Base-by-base conservation (phyloP, 2,113 vertebrate species). In the Ahaetulla prasina region DNA sequence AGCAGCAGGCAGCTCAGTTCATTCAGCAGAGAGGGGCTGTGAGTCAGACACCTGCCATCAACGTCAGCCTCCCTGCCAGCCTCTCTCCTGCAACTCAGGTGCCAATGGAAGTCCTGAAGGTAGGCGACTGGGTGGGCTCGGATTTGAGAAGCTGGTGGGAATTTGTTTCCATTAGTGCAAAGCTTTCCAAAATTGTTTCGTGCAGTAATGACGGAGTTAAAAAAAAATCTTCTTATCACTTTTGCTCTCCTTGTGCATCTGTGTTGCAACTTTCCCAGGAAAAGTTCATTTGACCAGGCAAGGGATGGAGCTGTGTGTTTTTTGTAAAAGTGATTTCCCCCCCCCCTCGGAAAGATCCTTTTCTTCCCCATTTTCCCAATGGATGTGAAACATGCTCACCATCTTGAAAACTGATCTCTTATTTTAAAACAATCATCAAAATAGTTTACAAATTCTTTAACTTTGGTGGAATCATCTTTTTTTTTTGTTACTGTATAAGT, bases 81-180 rank as follows among this genome's bases (percentile, higher is more conserved):
- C 97, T 98, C 88, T 97, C 98, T 89, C 97, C 98, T 0, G 97
- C 98, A 80, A 96, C 98, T 87, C 99, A 99, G 98, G 98, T 99
- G 92, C 99, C 99, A 95, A 98, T 98, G 98, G 98, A 98, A 97
- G 97, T 98, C 95, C 97, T 98, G 95, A 98, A 99, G 99, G 99
- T 99, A 98, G 0, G 98, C 95, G 35, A 0, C 2, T 54, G 11
- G 57, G 30, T 27, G 49, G 49, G 49, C 50, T 45, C 4, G 27
- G n/a, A 49, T 50, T 52, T 80, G 16, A 45, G 60, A 18, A 25
- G 54, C 12, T 45, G 68, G 45, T 23, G 39, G 39, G 35, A 35
- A 14, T 68, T 49, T 25, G 23, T 8, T 1, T 43, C 80, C 53
- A 39, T 85, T 90, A 88, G 0, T 87, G 88, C n/a, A 91, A 10